Percentiles rank a stretch among this genome's conserved stretches.
Conservation (phyloP, 1,140 invertebrate genomes). For the Teleogryllus occipitalis region DNA sequence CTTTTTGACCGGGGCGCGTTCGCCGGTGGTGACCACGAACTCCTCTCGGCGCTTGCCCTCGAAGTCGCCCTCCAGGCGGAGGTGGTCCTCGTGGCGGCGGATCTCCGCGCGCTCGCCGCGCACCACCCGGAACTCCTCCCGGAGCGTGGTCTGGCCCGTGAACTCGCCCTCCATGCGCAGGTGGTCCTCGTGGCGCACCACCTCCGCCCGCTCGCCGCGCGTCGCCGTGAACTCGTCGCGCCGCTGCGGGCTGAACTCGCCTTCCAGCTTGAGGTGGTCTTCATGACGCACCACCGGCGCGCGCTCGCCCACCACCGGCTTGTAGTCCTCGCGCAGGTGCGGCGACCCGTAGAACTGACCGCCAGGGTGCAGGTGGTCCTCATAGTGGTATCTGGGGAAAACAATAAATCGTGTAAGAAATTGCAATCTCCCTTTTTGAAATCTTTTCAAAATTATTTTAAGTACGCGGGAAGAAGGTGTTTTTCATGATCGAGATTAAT, state of each 20-base stretch:
- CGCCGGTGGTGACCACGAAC: conserved; percentile 32
- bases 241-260: conserved; percentile 36
- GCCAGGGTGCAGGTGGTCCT: conserved; percentile 46
- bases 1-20: conserved; percentile 34
- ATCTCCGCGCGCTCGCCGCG: conserved; percentile 26
- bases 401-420: too few relatives aligned
- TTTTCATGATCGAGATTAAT: too few relatives aligned
- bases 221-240: conserved; percentile 30
- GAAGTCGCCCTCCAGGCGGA: conserved; percentile 39
- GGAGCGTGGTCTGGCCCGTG: conserved; percentile 29
- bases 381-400: conserved; percentile 30
- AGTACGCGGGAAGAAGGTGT: too few relatives aligned
- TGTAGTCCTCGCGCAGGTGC: conserved; percentile 24
- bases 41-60: conserved; percentile 34
- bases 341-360: conserved; percentile 38
- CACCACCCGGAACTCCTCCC: conserved; percentile 31
- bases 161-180: conserved; percentile 45
- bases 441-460: too few relatives aligned
- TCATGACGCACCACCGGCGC: conserved; percentile 33
- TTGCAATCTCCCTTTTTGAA: too few relatives aligned
- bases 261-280: conserved; percentile 42
- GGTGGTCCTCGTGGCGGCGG: conserved; percentile 38
- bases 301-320: conserved; percentile 25
- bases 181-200: conserved; percentile 47
- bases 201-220: conserved; percentile 33